A percentile compares a stretch with the other conserved stretches of the same genome.
These are phyloP conservation scores for Arenaria interpres DNA, from an alignment of 2,113 vertebrate species.

Conservation along the genomic window DNA sequence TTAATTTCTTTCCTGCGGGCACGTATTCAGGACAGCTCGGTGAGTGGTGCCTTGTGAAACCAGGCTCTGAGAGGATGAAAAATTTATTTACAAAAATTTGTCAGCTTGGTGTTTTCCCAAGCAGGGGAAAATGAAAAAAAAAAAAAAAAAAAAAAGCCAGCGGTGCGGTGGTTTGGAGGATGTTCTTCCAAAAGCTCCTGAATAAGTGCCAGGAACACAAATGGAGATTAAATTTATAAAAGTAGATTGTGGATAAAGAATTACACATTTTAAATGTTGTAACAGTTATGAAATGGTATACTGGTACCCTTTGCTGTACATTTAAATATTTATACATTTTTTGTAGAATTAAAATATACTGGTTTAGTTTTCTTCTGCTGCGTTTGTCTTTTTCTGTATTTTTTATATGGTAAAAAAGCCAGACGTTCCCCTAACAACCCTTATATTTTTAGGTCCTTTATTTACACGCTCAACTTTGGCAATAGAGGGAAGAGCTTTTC, in stretches of 20 bases:
- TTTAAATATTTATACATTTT: conserved; percentile 82
- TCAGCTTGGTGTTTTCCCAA: background rate
- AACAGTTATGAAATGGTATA: conserved; percentile 71
- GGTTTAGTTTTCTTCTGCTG: conserved; percentile 69
- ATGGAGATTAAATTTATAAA: conserved; percentile 48
- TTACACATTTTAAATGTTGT: conserved; percentile 64
- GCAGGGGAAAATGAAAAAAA: background rate
- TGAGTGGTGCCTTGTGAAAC: background rate
- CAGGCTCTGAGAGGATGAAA: background rate
- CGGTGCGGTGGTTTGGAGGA: background rate
- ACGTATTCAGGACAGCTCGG: background rate
- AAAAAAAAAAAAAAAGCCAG: no score
- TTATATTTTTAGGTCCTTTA: background rate
- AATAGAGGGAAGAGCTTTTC: background rate
- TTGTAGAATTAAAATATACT: conserved; percentile 76
- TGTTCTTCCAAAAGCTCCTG: background rate
- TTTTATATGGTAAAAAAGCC: accelerated
- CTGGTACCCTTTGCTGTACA: conserved; percentile 71
- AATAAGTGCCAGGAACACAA: background rate
- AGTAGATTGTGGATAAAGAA: conserved; percentile 71
- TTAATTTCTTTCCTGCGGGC: background rate
- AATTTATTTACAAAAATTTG: background rate
- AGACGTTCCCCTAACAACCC: accelerated
- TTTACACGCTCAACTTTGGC: accelerated
- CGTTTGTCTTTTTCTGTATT: background rate